Base-by-base conservation (phyloP, 2,888 invertebrate genomes). In the Xylophagus ater region DNA sequence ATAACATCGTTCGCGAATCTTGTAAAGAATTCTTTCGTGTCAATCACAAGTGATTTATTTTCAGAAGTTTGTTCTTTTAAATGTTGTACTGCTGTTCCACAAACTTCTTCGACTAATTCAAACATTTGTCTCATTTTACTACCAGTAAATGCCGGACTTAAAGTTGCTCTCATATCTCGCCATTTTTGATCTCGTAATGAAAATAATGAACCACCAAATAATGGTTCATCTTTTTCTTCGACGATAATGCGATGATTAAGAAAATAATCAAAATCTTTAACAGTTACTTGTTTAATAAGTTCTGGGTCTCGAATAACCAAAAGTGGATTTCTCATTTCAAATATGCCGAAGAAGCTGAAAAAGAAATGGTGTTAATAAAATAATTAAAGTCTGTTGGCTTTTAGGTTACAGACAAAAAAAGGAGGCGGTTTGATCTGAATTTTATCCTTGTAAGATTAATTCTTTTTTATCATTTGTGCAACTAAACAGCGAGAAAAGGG, bases 231-330 rank as follows among this genome's bases (percentile, higher is more conserved):
- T 0, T 58, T 52, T 13, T 65, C 58, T 4, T 58, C 54, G 4
- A 69, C 55, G 1, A 65, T 20, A 6, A 54, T 40, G 1, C 65
- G 59, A 47, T 71, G 70, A 50, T 73, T 70, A 0, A 66, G 46
- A 49, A 73, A 73, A 46, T 68, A 67, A 33, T 73, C 73, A 24
- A 74, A 74, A 44, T 74, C 70, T 48, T 73, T 74, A 1, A 74
- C 63, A 0, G 69, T 65, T 15, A 73, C 65, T 29, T 54, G 62
- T 44, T 71, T 73, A 3, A 72, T 59, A n/a, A 73, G 38, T 29
- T 73, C 72, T 0, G 70, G 70, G 50, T 74, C 73, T 2, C 69
- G 59, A 10, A 74, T 56, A 20, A 72, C 42, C 4, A 68, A 40
- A 0, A 66, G 40, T 0, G 70, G 69, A 0, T 43, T 45, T 0